These are phyloP conservation scores for Diloba caeruleocephala DNA, from an alignment of 2,888 invertebrate species.

Conservation along the genomic window DNA sequence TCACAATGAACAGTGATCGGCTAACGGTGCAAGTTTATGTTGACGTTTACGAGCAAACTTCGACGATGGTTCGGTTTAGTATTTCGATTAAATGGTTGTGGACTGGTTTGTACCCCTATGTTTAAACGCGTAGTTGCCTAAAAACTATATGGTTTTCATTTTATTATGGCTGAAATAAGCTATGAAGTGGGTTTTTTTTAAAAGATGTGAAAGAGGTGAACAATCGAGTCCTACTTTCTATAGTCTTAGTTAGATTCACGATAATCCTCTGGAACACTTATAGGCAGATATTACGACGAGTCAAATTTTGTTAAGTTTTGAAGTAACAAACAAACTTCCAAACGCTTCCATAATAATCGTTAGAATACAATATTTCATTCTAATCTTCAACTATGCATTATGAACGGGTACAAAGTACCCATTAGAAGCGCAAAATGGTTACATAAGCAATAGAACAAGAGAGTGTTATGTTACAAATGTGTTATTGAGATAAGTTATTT, in stretches of 20 bases:
- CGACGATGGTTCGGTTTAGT: slow-evolving; percentile 53
- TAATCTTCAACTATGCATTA: slow-evolving; percentile 32
- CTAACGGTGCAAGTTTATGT: slow-evolving; percentile 49
- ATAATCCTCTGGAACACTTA: too few species aligned
- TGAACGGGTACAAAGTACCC: slow-evolving; percentile 14
- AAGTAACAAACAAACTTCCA: neutral
- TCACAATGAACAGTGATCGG: slow-evolving; percentile 56
- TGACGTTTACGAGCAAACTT: slow-evolving; percentile 64
- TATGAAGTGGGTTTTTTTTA: too few species aligned
- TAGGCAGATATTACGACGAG: too few species aligned
- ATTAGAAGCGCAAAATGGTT: slow-evolving; percentile 26
- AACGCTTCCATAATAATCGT: slow-evolving; percentile 8
- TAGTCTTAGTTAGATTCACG: too few species aligned
- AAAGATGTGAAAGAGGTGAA: too few species aligned
- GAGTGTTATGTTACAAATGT: slow-evolving; percentile 34
- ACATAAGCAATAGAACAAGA: slow-evolving; percentile 35
- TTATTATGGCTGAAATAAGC: too few species aligned
- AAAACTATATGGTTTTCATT: too few species aligned
- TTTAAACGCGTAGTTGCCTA: too few species aligned
- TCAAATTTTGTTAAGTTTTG: neutral
- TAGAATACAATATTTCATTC: slow-evolving; percentile 36
- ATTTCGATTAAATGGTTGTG: slow-evolving; percentile 53
- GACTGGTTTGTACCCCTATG: slow-evolving; percentile 13
- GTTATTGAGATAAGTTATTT: slow-evolving; percentile 48
- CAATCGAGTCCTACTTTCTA: too few species aligned